Evolutionary conservation across 2,113 vertebrate species (phyloP), one percentile per base, ranked within the genome.

Genomic region (Pterophyllum scalare): DNA sequence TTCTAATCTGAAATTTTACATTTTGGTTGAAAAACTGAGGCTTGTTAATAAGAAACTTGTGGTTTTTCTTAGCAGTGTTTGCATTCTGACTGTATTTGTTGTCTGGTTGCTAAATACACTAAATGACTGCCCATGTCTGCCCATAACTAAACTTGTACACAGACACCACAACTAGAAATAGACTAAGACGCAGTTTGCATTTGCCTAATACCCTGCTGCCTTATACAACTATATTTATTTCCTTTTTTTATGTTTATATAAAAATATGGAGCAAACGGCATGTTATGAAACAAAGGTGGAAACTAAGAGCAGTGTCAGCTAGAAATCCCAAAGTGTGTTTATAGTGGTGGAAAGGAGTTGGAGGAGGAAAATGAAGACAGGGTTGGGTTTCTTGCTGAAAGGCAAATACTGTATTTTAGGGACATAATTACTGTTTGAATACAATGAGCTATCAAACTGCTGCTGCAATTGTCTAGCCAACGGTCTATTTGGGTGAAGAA

Each of bases 341-440:
- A 60, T 26, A 24, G 67, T 26, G 5, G 20, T 75, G 31, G 77
- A 88, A 58, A 72, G 38, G n/a, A 81, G 61, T n/a, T 75, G 75
- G 67, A 64, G 75, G 64, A 82, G 78, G 85, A 89, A 64, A 64
- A 59, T 38, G 74, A 84, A 60, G 76, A 70, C 81, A 59, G 81
- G 88, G 81, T 58, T 84, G 58, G 76, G 86, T 87, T 87, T 89
- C 86, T 83, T 61, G 33, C 79, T 62, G 70, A 87, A 86, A 85
- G 74, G 74, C 20, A 22, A 83, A 86, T 60, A 80, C 88, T 87
- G 80, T 93, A 93, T 92, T 94, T 92, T 92, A 85, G 82, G 88
- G 77, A 87, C 72, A 83, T 92, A 94, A 94, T 94, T 93, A 83
- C 89, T 90, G 88, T 88, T 90, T 91, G 83, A 92, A 88, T 59